phyloP scores from a whole-genome alignment of 1,140 invertebrate species.

The Capitella teleta region DNA sequence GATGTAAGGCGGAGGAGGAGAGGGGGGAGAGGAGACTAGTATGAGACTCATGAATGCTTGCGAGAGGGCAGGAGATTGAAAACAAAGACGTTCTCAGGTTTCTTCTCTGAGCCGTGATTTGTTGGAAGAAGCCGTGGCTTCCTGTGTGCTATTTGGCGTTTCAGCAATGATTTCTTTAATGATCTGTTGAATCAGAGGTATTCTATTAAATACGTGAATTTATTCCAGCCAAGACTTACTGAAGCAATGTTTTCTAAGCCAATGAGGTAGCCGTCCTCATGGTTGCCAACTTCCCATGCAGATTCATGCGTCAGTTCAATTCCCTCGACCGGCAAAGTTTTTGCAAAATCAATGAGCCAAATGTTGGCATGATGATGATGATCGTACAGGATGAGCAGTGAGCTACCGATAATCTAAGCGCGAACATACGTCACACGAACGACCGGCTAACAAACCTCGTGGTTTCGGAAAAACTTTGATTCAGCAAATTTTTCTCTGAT shows the following conservation, averaged over 20 bases:
- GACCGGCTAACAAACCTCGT: constrained; percentile 58
- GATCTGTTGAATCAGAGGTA: no score
- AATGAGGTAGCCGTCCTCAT: constrained; percentile 93
- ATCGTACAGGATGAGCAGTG: constrained; percentile 89
- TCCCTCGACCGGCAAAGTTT: constrained; percentile 54
- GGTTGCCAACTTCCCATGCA: constrained; percentile 87
- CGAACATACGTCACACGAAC: not conserved
- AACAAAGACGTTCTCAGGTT: no score
- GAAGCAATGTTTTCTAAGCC: constrained; percentile 84
- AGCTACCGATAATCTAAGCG: constrained; percentile 81
- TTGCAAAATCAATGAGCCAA: constrained; percentile 98
- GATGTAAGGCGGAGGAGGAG: no score
- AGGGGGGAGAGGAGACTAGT: no score
- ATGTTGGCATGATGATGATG: constrained; percentile 52
- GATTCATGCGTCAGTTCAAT: constrained; percentile 67
- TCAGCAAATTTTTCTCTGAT: constrained; percentile 54
- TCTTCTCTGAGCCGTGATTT: no score
- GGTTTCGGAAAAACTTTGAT: constrained; percentile 76
- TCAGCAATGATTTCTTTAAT: no score
- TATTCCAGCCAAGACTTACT: constrained; percentile 20
- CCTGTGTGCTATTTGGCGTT: no score
- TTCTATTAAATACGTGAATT: no score
- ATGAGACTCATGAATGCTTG: no score
- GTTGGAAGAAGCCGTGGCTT: no score
- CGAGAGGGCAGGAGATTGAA: no score